These are phyloP conservation scores for Protodeltote pygarga DNA, from an alignment of 2,888 invertebrate genomes.

Conservation along the genomic window DNA sequence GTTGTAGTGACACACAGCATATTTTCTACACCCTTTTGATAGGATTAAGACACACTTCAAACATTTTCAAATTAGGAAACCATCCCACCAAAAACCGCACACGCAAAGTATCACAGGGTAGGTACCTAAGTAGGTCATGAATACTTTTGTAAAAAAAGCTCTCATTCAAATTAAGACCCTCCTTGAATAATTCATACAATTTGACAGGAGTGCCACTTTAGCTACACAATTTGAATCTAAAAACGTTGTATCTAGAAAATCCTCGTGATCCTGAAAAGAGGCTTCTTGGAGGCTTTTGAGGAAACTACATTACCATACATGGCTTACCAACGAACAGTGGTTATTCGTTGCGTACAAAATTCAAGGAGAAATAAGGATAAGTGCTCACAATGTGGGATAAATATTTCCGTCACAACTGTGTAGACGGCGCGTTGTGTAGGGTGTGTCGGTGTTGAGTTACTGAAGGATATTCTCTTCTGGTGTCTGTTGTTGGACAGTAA, in stretches of 20 bases:
- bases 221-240: slow-evolving; percentile 48
- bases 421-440: slow-evolving; percentile 7
- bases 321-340: slow-evolving; percentile 27
- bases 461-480: too few species aligned
- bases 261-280: slow-evolving; percentile 42
- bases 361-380: slow-evolving; percentile 47
- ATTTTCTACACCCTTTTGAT: too few species aligned
- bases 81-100: slow-evolving; percentile 1
- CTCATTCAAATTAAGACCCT: slow-evolving; percentile 52
- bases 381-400: slow-evolving; percentile 46
- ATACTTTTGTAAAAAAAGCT: slow-evolving; percentile 50
- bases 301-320: slow-evolving; percentile 45
- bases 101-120: slow-evolving; percentile 14
- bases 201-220: slow-evolving; percentile 45
- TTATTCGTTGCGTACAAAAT: slow-evolving; percentile 49
- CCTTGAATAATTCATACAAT: slow-evolving; percentile 52
- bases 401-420: slow-evolving; percentile 45
- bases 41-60: too few species aligned
- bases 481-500: too few species aligned
- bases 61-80: slow-evolving; percentile 17
- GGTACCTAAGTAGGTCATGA: slow-evolving; percentile 40
- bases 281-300: slow-evolving; percentile 29
- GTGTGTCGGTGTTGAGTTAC: slow-evolving; percentile 2
- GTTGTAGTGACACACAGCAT: too few species aligned
- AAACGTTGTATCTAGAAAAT: slow-evolving; percentile 47